Conservation (phyloP, 2,888 invertebrate species). For the Gymnoscelis rufifasciata region DNA sequence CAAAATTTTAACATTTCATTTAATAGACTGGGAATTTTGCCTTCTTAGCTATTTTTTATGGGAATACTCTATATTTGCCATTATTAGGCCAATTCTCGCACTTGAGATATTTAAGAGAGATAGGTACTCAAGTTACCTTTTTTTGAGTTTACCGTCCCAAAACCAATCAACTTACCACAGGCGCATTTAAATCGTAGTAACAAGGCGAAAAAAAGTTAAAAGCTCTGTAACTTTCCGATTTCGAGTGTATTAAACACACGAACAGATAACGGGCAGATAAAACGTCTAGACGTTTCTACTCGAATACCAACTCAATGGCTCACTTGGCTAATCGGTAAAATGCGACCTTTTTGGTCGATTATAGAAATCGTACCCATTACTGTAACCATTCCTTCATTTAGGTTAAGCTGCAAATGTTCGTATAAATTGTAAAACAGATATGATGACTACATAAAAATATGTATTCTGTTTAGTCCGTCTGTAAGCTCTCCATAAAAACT, state of each 20-base stretch:
- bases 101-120: neutral
- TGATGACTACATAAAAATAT: no score
- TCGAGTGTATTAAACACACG: slow-evolving; percentile 54
- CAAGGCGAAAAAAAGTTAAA: slow-evolving; percentile 42
- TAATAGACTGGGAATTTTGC: no score
- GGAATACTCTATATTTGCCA: no score
- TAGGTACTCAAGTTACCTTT: neutral
- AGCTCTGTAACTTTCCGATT: slow-evolving; percentile 49
- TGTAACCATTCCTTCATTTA: no score
- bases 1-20: no score
- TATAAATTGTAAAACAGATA: no score
- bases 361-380: neutral
- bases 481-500: no score
- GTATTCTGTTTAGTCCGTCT: no score
- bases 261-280: slow-evolving; percentile 48
- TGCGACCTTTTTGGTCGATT: slow-evolving; percentile 3
- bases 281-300: slow-evolving; percentile 76
- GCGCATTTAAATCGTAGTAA: slow-evolving; percentile 25
- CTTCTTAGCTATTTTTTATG: no score
- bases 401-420: no score
- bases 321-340: slow-evolving; percentile 70
- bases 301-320: slow-evolving; percentile 73
- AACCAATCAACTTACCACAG: slow-evolving; percentile 29
- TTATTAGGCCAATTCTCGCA: no score
- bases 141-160: slow-evolving; percentile 1